Evolutionary conservation across 30 jellyfish, hydroid and myxozoan species (phyloP), one percentile per base, ranked within the genome.

Genomic region (Clytia hemisphaerica): DNA sequence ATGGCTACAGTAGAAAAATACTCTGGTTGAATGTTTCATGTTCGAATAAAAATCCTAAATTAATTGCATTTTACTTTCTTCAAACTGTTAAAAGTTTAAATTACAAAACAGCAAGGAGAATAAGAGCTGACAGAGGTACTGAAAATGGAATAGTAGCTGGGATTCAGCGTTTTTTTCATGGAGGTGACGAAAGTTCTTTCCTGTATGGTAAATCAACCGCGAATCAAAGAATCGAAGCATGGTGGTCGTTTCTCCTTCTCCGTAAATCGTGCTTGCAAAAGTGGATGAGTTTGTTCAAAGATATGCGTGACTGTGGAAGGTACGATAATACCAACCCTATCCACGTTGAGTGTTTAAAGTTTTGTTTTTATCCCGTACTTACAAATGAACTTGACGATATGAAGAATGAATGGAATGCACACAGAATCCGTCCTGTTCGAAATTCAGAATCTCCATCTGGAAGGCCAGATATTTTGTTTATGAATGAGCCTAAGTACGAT

Each of bases 171-270:
- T 59, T 59, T 50, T 66, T 61, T 32, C 26, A 73, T 37, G 31
- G 62, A 7, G n/a, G n/a, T n/a, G n/a, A n/a, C n/a, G 32, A 26
- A 24, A 37, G 35, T 27, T 58, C 79, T 47, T 40, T 29, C 75
- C 75, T 58, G 14, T 71, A 3, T 51, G 83, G 76, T 14, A 19
- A n/a, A 19, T 71, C 83, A 15, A 61, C 73, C 36, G 26, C 77
- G 16, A 71, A 71, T 37, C 83, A 71, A 51, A 28, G 84, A 32
- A 72, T 72, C 18, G 80, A 72, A 47, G 63, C 65, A 31, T 72
- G 83, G 84, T 72, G 78, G 84, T 64, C 84, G 57, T 72, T 51
- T 46, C 78, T n/a, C n/a, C n/a, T n/a, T n/a, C n/a, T 72, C 6
- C 35, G 84, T 51, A 72, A 54, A 42, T 51, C 77, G 35, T 51